Percentiles rank a stretch among this genome's conserved stretches.
Conservation (phyloP, 2,888 invertebrate species). For the Limnephilus lunatus region DNA sequence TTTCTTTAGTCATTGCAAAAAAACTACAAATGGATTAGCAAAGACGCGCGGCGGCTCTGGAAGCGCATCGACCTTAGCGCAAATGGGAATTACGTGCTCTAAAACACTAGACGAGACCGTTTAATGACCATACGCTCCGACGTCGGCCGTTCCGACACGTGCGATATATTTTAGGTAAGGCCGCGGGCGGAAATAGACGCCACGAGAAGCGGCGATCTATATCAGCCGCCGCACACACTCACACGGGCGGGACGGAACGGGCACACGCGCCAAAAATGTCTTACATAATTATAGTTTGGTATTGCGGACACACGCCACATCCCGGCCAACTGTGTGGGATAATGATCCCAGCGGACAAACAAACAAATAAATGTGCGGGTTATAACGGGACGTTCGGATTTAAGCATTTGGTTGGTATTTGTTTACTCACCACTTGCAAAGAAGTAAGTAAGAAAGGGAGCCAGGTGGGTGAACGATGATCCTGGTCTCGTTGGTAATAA, state of each 20-base stretch:
- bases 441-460: neutral
- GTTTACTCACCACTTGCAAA: neutral
- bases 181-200: slow-evolving; percentile 26
- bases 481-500: neutral
- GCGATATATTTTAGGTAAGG: slow-evolving; percentile 18
- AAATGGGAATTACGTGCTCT: neutral
- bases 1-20: too few relatives aligned
- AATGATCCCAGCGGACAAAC: neutral
- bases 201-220: slow-evolving; percentile 6
- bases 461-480: neutral
- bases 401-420: neutral
- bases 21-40: neutral
- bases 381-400: neutral
- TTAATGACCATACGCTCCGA: neutral
- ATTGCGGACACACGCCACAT: neutral
- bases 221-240: neutral
- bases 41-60: neutral
- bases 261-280: slow-evolving; percentile 2
- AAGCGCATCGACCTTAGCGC: slow-evolving; percentile 2
- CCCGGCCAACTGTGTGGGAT: neutral
- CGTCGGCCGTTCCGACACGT: neutral
- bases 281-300: neutral
- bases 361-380: neutral
- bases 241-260: neutral
- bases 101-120: neutral